phyloP scores from a whole-genome alignment of 1,140 invertebrate genomes.

The Drepana arcuata region DNA sequence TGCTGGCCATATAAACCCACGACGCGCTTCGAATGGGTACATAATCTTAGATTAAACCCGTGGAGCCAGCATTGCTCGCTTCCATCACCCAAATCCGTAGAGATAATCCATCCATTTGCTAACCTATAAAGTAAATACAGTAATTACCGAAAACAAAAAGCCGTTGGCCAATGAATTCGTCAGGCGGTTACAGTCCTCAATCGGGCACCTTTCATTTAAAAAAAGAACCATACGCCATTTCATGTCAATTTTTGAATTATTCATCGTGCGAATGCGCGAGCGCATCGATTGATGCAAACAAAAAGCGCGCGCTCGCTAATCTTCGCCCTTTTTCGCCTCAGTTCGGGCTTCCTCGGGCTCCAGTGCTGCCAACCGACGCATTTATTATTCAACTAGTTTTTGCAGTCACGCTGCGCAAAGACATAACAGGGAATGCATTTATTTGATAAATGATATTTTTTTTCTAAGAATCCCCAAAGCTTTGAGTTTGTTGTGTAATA shows the following conservation, averaged over 20 bases:
- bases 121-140: slow-evolving; percentile 50
- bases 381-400: slow-evolving; percentile 70
- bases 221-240: slow-evolving; percentile 71
- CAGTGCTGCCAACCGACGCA: slow-evolving; percentile 56
- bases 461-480: slow-evolving; percentile 22
- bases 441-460: slow-evolving; percentile 69
- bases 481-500: slow-evolving; percentile 44
- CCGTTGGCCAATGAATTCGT: slow-evolving; percentile 70
- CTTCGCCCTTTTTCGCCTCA: slow-evolving; percentile 56
- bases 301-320: slow-evolving; percentile 68
- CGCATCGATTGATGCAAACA: slow-evolving; percentile 70
- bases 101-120: slow-evolving; percentile 19
- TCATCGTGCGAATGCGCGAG: slow-evolving; percentile 68
- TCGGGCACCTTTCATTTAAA: slow-evolving; percentile 71
- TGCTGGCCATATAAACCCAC: slow-evolving; percentile 11
- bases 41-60: slow-evolving; percentile 7
- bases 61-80: too few relatives aligned
- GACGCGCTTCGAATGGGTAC: slow-evolving; percentile 1
- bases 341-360: slow-evolving; percentile 50
- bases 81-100: too few relatives aligned
- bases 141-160: slow-evolving; percentile 63
- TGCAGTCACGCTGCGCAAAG: slow-evolving; percentile 66
- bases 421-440: slow-evolving; percentile 64
- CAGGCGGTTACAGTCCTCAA: slow-evolving; percentile 70
- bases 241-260: slow-evolving; percentile 72